Conservation (phyloP, 2,797 vertebrate genomes). For the Poecile montanus region DNA sequence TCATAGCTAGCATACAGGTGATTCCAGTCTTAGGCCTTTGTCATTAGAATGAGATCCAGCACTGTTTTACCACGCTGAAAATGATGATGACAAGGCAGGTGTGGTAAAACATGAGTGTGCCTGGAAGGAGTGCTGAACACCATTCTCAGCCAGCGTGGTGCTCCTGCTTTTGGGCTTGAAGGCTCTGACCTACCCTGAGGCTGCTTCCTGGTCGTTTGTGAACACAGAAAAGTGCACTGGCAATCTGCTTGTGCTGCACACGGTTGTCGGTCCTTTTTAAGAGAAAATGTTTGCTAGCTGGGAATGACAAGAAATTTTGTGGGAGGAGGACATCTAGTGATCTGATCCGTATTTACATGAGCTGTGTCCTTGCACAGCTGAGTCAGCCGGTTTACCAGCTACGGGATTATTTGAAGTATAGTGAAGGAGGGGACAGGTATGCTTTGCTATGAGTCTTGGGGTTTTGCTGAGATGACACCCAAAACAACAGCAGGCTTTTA, state of each 20-base stretch:
- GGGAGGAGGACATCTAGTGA: constrained; percentile 68
- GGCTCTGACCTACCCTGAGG: background rate
- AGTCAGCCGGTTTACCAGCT: background rate
- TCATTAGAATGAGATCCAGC: background rate
- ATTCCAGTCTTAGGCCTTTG: background rate
- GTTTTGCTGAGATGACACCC: background rate
- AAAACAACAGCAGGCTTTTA: background rate
- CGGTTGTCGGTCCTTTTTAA: background rate
- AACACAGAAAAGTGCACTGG: background rate
- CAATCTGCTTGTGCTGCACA: background rate
- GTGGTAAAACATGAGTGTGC: background rate
- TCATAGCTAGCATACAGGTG: background rate
- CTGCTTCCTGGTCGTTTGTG: rapidly evolving
- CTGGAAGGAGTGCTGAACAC: background rate
- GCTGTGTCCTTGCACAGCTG: background rate
- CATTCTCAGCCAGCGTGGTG: background rate
- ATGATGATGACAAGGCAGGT: background rate
- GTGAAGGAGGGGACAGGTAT: background rate
- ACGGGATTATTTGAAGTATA: background rate
- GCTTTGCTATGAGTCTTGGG: background rate
- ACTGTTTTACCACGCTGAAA: background rate
- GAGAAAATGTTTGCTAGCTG: background rate
- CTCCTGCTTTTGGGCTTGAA: background rate
- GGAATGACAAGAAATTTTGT: constrained; percentile 1
- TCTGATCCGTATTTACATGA: background rate